Conservation (phyloP, 2,888 invertebrate genomes). For the Abscondita cerata region DNA sequence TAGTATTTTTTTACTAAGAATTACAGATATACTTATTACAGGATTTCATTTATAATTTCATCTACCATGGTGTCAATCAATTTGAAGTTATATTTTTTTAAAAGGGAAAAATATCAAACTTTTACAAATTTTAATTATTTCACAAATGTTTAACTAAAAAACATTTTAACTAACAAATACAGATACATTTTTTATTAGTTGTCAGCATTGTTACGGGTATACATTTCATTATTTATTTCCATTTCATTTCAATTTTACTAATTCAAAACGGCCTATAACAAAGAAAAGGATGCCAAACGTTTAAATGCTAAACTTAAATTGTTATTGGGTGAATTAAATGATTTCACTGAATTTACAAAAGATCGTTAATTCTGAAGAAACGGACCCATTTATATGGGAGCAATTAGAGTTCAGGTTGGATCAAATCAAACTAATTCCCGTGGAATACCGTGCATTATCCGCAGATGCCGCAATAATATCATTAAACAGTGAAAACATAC, state of each 20-base stretch:
- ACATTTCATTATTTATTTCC: not conserved
- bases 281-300: not conserved
- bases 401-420: too few relatives aligned
- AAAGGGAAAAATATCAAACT: not conserved
- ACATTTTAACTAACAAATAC: not conserved
- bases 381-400: not conserved
- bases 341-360: too few relatives aligned
- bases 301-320: not conserved
- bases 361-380: not conserved
- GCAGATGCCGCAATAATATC: not conserved
- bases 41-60: too few relatives aligned
- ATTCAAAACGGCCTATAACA: not conserved
- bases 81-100: not conserved
- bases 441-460: not conserved
- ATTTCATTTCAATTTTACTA: not conserved
- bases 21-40: not conserved
- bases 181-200: too few relatives aligned
- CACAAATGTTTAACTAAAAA: not conserved
- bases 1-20: not conserved
- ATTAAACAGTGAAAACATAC: too few relatives aligned
- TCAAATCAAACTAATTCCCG: not conserved
- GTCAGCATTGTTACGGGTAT: too few relatives aligned
- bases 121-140: not conserved
- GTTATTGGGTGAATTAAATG: not conserved
- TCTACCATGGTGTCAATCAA: not conserved